Evolutionary conservation across 2,113 vertebrate genomes (phyloP), one percentile per base, ranked within the genome.

Genomic region (Athene noctua): DNA sequence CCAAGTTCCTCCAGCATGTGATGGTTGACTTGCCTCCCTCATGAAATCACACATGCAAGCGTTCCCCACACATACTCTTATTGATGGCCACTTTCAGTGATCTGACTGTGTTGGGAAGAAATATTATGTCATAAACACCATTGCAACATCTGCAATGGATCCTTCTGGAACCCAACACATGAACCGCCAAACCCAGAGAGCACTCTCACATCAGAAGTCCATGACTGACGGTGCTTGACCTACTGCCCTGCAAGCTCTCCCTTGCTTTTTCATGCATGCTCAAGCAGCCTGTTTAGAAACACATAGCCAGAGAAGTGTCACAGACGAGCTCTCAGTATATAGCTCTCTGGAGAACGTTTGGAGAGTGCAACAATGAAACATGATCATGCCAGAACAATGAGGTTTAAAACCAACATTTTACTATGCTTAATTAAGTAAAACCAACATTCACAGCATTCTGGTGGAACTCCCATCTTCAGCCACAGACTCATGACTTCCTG

Each of bases 21-120:
- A 98, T 95, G 97, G 97, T 98, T 97, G 97, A 98, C 92, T 98
- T 98, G 93, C 94, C 98, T 97, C 97, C 96, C 97, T 96, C 96
- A 96, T 98, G 97, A 97, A 98, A 96, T 98, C 97, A 95, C 96
- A 92, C 92, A 95, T 94, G 96, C 58, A 91, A 96, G 75, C 18
- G 22, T 70, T 92, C 94, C 94, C 77, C 91, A 86, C 52, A 86
- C 96, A 93, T 80, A 67, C 79, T 72, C 83, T 95, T 95, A 88
- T 73, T n/a, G 62, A 96, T 95, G 93, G 94, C 95, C 95, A 93
- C 94, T 98, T 97, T 92, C 94, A 97, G 95, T 96, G 97, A 97
- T 97, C 96, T 93, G 86, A 96, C 89, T 71, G 77, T 27, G 54
- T 61, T 90, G 66, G 72, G 96, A 97, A 97, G 95, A 97, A 92